Percentiles rank a stretch among this genome's conserved stretches.
Conservation (phyloP, 2,797 vertebrate species). For the Gymnocypris eckloni region DNA sequence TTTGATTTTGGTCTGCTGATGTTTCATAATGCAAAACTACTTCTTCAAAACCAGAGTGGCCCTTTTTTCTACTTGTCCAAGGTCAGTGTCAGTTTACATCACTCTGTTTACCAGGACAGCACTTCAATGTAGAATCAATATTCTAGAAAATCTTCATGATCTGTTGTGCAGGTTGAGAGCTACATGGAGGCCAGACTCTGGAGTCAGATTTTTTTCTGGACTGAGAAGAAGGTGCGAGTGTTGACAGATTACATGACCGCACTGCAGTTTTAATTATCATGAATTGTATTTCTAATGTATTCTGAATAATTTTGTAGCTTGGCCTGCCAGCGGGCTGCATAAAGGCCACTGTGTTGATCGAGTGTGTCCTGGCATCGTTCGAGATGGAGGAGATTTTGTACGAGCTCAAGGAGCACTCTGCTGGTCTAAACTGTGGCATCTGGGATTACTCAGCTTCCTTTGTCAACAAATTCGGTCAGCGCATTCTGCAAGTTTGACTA, state of each 20-base stretch:
- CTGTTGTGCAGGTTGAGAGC: slow-evolving; percentile 77
- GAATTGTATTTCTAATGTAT: neutral
- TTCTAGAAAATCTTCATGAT: neutral
- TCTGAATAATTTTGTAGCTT: slow-evolving; percentile 69
- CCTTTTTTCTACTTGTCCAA: slow-evolving; percentile 85
- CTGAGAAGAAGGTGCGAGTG: slow-evolving; percentile 77
- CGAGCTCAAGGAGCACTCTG: slow-evolving; percentile 81
- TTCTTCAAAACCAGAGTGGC: slow-evolving; percentile 76
- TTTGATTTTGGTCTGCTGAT: slow-evolving; percentile 84
- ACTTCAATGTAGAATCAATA: neutral
- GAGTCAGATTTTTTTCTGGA: slow-evolving; percentile 85
- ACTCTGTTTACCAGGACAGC: neutral
- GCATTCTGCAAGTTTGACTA: neutral
- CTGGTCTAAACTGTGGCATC: slow-evolving; percentile 86
- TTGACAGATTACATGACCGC: neutral
- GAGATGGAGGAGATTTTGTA: slow-evolving; percentile 87
- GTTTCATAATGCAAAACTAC: slow-evolving; percentile 79
- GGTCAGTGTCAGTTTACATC: slow-evolving; percentile 60
- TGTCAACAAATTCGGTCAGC: slow-evolving; percentile 82
- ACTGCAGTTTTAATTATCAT: neutral
- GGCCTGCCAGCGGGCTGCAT: slow-evolving; percentile 77
- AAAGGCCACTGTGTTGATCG: slow-evolving; percentile 83
- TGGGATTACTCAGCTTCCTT: slow-evolving; percentile 88
- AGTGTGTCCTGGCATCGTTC: slow-evolving; percentile 82
- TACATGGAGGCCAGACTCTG: slow-evolving; percentile 82